phyloP scores from a whole-genome alignment of 2,888 invertebrate species.

The Pristionchus mayeri region DNA sequence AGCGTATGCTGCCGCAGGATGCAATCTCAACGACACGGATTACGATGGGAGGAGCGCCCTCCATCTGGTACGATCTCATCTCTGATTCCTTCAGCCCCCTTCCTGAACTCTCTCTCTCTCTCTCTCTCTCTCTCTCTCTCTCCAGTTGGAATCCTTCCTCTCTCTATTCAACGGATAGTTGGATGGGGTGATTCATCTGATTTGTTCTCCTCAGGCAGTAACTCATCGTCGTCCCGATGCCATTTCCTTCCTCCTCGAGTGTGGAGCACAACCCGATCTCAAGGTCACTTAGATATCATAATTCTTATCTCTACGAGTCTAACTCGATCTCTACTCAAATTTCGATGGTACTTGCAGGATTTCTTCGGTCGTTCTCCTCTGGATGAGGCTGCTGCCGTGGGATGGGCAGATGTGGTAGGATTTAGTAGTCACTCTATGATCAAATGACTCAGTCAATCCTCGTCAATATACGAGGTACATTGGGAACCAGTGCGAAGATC shows the following conservation, averaged over 20 bases:
- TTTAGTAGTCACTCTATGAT: not conserved
- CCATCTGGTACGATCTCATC: slow-evolving; percentile 64
- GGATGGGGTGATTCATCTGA: no score
- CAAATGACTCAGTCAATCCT: not conserved
- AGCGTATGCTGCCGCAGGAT: slow-evolving; percentile 65
- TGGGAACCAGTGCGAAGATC: not conserved
- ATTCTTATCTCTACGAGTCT: no score
- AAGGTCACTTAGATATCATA: no score
- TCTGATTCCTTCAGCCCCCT: not conserved
- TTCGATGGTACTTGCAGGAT: not conserved
- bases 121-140: no score
- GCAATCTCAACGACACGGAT: slow-evolving; percentile 66
- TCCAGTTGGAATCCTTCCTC: no score
- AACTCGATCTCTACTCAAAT: no score
- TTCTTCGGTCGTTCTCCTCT: slow-evolving; percentile 42
- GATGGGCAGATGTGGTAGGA: slow-evolving; percentile 38
- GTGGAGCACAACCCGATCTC: slow-evolving; percentile 62
- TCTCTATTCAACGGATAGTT: no score
- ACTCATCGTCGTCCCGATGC: slow-evolving; percentile 63
- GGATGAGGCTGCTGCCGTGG: slow-evolving; percentile 27
- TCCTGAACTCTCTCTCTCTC: not conserved
- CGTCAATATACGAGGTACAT: not conserved
- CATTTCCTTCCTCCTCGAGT: slow-evolving; percentile 65
- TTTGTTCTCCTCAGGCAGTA: slow-evolving; percentile 65
- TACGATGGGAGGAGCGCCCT: slow-evolving; percentile 74